These are phyloP conservation scores for Lepidurus apus DNA, from an alignment of 1,140 invertebrate species.

Conservation along the genomic window DNA sequence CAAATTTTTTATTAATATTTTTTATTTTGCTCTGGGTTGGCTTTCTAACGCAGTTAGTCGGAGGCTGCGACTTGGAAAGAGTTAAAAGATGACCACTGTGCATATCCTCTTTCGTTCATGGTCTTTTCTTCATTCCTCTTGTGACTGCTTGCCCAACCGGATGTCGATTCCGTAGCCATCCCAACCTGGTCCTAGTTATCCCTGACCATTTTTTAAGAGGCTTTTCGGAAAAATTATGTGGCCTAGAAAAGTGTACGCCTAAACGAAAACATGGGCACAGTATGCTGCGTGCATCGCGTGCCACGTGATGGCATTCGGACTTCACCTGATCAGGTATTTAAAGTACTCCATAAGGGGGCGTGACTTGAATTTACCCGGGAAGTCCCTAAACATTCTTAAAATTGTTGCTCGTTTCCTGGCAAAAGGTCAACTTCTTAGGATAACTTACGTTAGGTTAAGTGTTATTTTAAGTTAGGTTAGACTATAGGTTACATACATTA, in stretches of 20 bases:
- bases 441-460: too few relatives aligned
- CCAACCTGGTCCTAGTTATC: too few relatives aligned
- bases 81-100: slow-evolving; percentile 18
- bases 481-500: too few relatives aligned
- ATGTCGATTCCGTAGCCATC: neutral
- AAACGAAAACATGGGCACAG: neutral
- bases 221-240: neutral
- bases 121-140: neutral
- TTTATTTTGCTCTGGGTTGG: neutral
- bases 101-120: neutral
- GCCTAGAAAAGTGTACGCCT: neutral
- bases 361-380: neutral
- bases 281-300: neutral
- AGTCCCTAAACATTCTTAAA: too few relatives aligned
- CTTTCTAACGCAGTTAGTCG: neutral
- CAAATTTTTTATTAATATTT: neutral
- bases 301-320: neutral
- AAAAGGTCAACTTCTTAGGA: too few relatives aligned
- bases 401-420: too few relatives aligned
- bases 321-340: neutral
- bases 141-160: slow-evolving; percentile 16
- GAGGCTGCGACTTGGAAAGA: neutral
- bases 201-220: too few relatives aligned
- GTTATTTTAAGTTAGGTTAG: too few relatives aligned
- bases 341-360: neutral